Evolutionary conservation across 2,113 vertebrate genomes (phyloP).

Genomic region (Limanda limanda): DNA sequence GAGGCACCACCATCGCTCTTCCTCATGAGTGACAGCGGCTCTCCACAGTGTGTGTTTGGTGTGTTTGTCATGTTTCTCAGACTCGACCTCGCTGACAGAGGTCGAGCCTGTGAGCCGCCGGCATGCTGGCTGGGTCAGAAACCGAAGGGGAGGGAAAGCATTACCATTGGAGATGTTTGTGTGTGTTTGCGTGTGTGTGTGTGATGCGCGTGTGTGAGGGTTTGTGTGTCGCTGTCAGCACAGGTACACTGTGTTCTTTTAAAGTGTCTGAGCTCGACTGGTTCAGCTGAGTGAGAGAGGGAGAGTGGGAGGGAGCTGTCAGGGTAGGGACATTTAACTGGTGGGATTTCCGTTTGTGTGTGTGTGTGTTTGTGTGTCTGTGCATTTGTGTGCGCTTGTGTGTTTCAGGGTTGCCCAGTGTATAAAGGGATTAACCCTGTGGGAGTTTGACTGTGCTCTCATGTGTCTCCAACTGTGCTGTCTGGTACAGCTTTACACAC

Average conservation of each 20-base stretch:
- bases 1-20: constrained; percentile 33
- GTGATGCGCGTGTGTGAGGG: constrained; percentile 38
- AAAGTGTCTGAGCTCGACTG: constrained; percentile 40
- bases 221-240: constrained; percentile 48
- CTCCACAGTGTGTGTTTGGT: constrained; percentile 4
- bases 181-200: constrained; percentile 24
- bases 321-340: constrained; percentile 54
- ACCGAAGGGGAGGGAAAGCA: background rate
- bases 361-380: constrained; percentile 16
- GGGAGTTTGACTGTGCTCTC: constrained; percentile 57
- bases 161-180: constrained; percentile 18
- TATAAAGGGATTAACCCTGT: constrained; percentile 62
- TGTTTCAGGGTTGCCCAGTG: constrained; percentile 45
- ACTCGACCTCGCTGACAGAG: background rate
- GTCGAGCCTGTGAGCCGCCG: background rate
- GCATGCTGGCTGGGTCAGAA: constrained; percentile 1
- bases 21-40: constrained; percentile 38
- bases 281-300: constrained; percentile 35
- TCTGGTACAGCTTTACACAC: constrained; percentile 33
- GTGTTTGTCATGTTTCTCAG: constrained; percentile 2
- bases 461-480: constrained; percentile 64
- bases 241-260: constrained; percentile 68
- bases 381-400: constrained; percentile 34
- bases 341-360: constrained; percentile 19
- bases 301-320: constrained; percentile 59